A percentile compares a stretch with the other conserved stretches of the same genome.
These are phyloP conservation scores for Periophthalmodon schlosseri DNA, from an alignment of 2,113 vertebrate genomes.

Conservation along the genomic window DNA sequence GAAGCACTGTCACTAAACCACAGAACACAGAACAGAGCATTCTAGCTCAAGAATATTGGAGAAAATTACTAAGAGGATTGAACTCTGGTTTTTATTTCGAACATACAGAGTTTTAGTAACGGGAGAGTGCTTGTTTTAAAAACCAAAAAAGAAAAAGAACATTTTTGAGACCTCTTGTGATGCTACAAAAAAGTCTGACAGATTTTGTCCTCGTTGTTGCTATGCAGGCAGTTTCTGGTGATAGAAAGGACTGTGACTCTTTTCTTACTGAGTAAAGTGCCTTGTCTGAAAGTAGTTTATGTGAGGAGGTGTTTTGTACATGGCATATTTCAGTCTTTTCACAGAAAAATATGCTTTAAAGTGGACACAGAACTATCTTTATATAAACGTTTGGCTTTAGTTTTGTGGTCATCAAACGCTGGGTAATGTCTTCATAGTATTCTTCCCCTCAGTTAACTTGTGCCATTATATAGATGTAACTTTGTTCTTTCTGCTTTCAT, in stretches of 20 bases:
- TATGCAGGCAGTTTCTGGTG: constrained; percentile 87
- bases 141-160: constrained; percentile 63
- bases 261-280: constrained; percentile 94
- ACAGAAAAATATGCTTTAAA: constrained; percentile 87
- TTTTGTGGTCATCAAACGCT: constrained; percentile 51
- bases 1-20: constrained; percentile 59
- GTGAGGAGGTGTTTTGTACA: constrained; percentile 91
- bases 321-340: constrained; percentile 90
- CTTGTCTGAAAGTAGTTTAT: constrained; percentile 97
- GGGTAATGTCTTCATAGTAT: constrained; percentile 73
- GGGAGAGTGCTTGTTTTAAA: constrained; percentile 78
- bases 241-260: constrained; percentile 87
- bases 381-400: constrained; percentile 76
- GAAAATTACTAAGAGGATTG: constrained; percentile 71
- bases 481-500: constrained; percentile 59
- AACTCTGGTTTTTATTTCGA: constrained; percentile 81
- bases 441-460: constrained; percentile 52
- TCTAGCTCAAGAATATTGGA: constrained; percentile 31
- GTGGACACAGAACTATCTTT: constrained; percentile 77
- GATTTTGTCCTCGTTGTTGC: constrained; percentile 74
- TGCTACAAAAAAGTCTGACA: constrained; percentile 53
- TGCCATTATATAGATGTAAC: constrained; percentile 73
- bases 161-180: constrained; percentile 51
- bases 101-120: constrained; percentile 62
- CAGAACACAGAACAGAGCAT: constrained; percentile 37